Conservation (phyloP, 2,113 vertebrate species). For the Ia io region DNA sequence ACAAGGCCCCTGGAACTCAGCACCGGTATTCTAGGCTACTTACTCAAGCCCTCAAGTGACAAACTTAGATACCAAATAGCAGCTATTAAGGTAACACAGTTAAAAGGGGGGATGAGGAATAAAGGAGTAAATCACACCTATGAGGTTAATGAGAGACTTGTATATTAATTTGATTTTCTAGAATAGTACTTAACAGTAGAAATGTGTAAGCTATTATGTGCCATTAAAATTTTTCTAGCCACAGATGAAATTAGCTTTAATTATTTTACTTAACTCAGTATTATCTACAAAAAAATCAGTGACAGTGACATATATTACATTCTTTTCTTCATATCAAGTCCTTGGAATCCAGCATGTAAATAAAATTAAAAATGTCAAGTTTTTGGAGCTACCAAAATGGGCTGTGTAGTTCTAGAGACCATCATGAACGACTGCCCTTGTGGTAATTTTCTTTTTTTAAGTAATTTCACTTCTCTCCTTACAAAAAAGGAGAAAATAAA, state of each 20-base stretch:
- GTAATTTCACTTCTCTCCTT: background rate
- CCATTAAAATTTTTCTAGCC: background rate
- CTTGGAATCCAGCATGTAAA: background rate
- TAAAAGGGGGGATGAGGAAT: background rate
- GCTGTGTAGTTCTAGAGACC: background rate
- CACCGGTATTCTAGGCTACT: background rate
- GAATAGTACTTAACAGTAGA: background rate
- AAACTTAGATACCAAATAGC: background rate
- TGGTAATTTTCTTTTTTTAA: background rate
- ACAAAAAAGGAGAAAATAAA: background rate
- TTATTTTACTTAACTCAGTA: background rate
- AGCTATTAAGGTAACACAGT: background rate
- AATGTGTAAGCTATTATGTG: background rate
- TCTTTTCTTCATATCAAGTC: background rate
- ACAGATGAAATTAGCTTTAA: background rate
- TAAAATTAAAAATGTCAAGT: background rate
- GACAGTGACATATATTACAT: background rate
- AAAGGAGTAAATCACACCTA: background rate
- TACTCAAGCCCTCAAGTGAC: background rate
- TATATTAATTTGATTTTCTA: background rate
- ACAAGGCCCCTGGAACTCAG: background rate
- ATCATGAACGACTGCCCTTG: background rate
- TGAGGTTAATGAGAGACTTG: background rate
- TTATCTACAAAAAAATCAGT: background rate
- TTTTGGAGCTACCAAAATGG: background rate